A percentile compares a stretch with the other conserved stretches of the same genome.
Evolutionary conservation across 2,888 invertebrate species (phyloP).

Genomic region (Cremastobaeus sp.): DNA sequence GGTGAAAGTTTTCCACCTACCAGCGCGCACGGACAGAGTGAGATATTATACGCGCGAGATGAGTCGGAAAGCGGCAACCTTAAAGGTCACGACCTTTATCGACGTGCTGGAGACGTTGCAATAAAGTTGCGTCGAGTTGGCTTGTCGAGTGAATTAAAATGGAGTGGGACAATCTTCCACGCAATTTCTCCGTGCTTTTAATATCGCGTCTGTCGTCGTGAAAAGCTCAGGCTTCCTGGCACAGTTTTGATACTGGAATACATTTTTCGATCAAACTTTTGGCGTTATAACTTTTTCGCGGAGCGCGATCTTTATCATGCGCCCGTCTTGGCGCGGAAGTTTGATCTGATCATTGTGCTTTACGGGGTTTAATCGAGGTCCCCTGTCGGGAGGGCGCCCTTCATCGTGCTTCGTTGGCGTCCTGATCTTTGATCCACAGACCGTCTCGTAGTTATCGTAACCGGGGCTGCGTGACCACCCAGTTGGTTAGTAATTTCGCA

Average conservation of each 20-base stretch:
- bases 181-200: constrained; percentile 51
- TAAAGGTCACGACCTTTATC: constrained; percentile 58
- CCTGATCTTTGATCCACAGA: constrained; percentile 67
- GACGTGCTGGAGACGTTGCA: constrained; percentile 58
- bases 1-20: constrained; percentile 40
- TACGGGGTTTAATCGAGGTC: constrained; percentile 38
- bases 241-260: constrained; percentile 28
- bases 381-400: constrained; percentile 29
- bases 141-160: constrained; percentile 43
- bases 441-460: constrained; percentile 63
- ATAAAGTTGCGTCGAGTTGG: constrained; percentile 47
- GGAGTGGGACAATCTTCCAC: constrained; percentile 48
- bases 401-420: constrained; percentile 50
- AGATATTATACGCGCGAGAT: constrained; percentile 64
- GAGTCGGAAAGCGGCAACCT: constrained; percentile 49
- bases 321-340: constrained; percentile 30
- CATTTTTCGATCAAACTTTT: constrained; percentile 24
- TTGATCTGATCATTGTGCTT: constrained; percentile 45
- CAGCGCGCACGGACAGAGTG: constrained; percentile 46
- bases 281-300: constrained; percentile 21
- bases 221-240: constrained; percentile 24
- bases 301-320: constrained; percentile 25
- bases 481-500: constrained; percentile 63
- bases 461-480: constrained; percentile 54
- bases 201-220: constrained; percentile 39